These are phyloP conservation scores for Hypotaenidia philippensis DNA, from an alignment of 2,797 vertebrate genomes.

Conservation along the genomic window DNA sequence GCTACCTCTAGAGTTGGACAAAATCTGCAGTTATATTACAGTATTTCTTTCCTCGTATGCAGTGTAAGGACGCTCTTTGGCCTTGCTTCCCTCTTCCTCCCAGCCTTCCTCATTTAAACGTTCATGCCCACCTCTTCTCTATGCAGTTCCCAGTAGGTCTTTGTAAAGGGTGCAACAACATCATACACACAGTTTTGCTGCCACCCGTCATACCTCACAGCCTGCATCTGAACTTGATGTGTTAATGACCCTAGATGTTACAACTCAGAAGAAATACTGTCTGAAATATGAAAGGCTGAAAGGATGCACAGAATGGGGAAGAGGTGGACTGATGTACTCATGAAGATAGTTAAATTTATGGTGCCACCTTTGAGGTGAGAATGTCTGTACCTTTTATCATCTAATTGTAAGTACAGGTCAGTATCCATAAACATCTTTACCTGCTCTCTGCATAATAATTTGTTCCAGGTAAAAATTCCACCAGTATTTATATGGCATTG, in stretches of 20 bases:
- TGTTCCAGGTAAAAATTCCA: slow-evolving; percentile 17
- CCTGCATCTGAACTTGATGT: background rate
- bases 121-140: background rate
- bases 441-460: background rate
- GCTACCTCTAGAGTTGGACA: background rate
- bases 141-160: background rate
- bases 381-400: background rate
- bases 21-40: background rate
- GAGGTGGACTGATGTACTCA: background rate
- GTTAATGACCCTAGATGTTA: background rate
- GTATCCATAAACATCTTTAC: background rate
- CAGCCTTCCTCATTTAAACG: background rate
- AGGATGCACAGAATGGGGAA: background rate
- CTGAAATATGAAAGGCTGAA: background rate
- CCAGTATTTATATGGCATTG: background rate
- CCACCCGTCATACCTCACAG: background rate
- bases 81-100: background rate
- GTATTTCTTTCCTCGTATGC: background rate
- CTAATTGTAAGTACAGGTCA: background rate
- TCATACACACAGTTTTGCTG: background rate
- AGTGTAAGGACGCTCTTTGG: background rate
- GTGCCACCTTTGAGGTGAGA: background rate
- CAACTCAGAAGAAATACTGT: background rate
- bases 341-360: background rate
- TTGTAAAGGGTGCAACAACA: background rate